Evolutionary conservation across 2,888 invertebrate genomes (phyloP), one percentile per base, ranked within the genome.

Genomic region (Odontocerum albicorne): DNA sequence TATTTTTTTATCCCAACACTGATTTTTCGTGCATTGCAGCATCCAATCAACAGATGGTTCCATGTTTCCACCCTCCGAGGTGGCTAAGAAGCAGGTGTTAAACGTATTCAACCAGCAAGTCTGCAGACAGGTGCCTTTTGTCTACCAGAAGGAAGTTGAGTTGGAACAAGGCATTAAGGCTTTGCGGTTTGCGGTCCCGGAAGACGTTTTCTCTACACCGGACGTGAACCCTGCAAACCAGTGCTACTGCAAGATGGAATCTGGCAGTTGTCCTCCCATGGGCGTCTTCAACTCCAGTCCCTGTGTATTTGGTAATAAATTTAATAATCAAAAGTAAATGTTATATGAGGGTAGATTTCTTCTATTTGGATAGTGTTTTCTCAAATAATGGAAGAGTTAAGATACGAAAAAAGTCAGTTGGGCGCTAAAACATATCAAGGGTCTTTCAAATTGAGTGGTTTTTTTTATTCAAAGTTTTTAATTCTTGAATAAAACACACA

Each of bases 21-120:
- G n/a, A n/a, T n/a, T n/a, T n/a, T n/a, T n/a, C n/a, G n/a, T n/a
- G n/a, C n/a, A n/a, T n/a, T n/a, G n/a, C n/a, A n/a, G n/a, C n/a
- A n/a, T n/a, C n/a, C n/a, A n/a, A n/a, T n/a, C 86, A 0, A 85
- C 86, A 0, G 90, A 90, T 62, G 91, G 91, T 0, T 75, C 82
- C 0, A 81, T 88, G 60, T 90, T 88, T 67, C 86, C 90, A 0
- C 85, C 87, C 0, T 72, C 79, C 0, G 63, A 77, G 46, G 66
- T 90, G 51, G 77, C 82, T 55, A 71, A 78, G 6, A 83, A 84
- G 45, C 70, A 74, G 1, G 75, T 77, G 0, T 65, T 91, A 0
- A 66, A 82, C 47, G 75, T 88, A 1, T 88, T 86, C 67, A 79
- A 83, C 8, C 83, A 84, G n/a, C 87, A 90, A 22, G 69, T 90